Conservation (phyloP, 2,797 vertebrate species). For the Neoniphon sammara region DNA sequence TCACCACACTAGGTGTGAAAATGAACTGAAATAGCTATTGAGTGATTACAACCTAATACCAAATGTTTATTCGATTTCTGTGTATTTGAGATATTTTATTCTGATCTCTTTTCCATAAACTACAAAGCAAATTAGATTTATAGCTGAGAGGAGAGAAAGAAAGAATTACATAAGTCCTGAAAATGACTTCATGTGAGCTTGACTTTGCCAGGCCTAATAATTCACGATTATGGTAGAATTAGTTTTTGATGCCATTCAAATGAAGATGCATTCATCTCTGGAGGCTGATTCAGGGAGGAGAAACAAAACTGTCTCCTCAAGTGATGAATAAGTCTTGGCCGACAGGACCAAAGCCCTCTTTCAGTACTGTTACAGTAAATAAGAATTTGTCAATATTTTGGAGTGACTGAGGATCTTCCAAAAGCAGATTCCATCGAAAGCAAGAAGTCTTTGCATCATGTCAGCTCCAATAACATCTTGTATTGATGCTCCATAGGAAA, state of each 20-base stretch:
- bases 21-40: background rate
- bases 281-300: conserved; percentile 32
- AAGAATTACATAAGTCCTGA: background rate
- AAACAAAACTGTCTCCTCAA: conserved; percentile 22
- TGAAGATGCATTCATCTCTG: conserved; percentile 54
- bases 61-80: conserved; percentile 6
- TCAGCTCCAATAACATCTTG: background rate
- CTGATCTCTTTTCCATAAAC: conserved; percentile 19
- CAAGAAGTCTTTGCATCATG: background rate
- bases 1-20: background rate
- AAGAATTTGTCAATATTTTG: background rate
- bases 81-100: conserved; percentile 14
- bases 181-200: conserved; percentile 14
- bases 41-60: background rate
- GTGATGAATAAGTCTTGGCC: conserved; percentile 28
- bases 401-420: no score
- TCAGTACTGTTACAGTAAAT: background rate
- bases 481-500: conserved; percentile 9
- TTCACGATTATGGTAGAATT: conserved; percentile 22
- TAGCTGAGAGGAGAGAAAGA: background rate
- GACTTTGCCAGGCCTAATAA: conserved; percentile 25
- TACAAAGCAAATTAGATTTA: conserved; percentile 27
- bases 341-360: conserved; percentile 13
- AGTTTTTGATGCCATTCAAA: conserved; percentile 35
- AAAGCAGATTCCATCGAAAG: background rate